A percentile compares a stretch with the other conserved stretches of the same genome.
Evolutionary conservation across 2,797 vertebrate genomes (phyloP).

Genomic region (Tolypeutes matacus): DNA sequence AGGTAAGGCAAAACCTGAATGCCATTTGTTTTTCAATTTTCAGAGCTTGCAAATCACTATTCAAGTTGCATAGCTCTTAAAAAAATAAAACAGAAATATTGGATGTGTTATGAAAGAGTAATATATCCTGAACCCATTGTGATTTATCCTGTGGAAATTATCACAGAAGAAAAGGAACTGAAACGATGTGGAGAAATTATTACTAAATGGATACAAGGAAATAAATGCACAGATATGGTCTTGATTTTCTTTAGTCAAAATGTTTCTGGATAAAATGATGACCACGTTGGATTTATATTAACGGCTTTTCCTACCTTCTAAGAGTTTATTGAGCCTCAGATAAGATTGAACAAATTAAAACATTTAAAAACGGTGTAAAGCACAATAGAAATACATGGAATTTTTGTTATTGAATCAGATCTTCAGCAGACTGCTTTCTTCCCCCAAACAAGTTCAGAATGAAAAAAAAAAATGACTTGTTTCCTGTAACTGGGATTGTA

Average conservation of each 20-base stretch:
- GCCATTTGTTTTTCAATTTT: conserved; percentile 45
- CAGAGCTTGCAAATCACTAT: conserved; percentile 62
- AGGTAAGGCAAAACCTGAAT: conserved; percentile 56
- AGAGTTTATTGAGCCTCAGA: not conserved
- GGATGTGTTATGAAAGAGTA: conserved; percentile 14
- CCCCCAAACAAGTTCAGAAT: not conserved
- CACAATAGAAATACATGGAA: not conserved
- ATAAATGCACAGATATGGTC: not conserved
- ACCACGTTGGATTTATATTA: not conserved
- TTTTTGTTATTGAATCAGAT: not conserved
- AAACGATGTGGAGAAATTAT: not conserved
- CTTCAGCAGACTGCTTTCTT: not conserved
- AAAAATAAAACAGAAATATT: conserved; percentile 40
- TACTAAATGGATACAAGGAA: not conserved
- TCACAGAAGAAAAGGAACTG: not conserved
- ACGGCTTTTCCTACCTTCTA: not conserved
- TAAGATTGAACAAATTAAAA: conserved; percentile 45
- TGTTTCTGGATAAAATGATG: not conserved
- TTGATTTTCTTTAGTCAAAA: not conserved
- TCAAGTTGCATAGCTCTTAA: conserved; percentile 1
- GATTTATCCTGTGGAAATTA: conserved; percentile 14
- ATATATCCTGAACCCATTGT: conserved; percentile 46
- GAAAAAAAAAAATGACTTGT: not conserved
- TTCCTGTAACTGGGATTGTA: not conserved
- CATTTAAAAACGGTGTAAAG: not conserved